Percentiles rank a stretch among this genome's conserved stretches.
Evolutionary conservation across 2,113 vertebrate genomes (phyloP).

Genomic region (Cynocephalus volans): DNA sequence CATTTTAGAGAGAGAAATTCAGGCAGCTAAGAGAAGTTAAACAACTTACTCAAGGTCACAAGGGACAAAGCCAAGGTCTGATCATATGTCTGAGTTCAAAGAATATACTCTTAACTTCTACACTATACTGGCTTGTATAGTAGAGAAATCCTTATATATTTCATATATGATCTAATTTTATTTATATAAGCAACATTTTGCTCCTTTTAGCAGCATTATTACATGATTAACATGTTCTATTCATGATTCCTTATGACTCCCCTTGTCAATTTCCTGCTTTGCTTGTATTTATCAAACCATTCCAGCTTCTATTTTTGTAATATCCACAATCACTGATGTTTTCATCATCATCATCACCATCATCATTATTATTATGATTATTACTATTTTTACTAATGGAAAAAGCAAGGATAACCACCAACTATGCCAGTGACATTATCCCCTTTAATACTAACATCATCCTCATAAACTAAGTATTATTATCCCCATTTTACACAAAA

Average conservation of each 20-base stretch:
- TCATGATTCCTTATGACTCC: constrained; percentile 20
- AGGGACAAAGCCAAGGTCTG: background rate
- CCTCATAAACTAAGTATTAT: constrained; percentile 14
- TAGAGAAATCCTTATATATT: background rate
- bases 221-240: constrained; percentile 14
- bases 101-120: background rate
- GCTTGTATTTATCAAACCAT: constrained; percentile 38
- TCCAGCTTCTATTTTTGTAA: constrained; percentile 34
- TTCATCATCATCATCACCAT: background rate
- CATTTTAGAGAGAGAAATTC: constrained; percentile 50
- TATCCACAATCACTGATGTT: background rate
- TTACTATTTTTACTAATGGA: constrained; percentile 35
- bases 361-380: constrained; percentile 9
- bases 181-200: constrained; percentile 47
- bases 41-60: constrained; percentile 49
- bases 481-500: constrained; percentile 44
- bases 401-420: constrained; percentile 46
- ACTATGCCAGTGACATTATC: background rate
- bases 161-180: constrained; percentile 37
- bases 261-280: constrained; percentile 56
- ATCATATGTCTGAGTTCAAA: constrained; percentile 22
- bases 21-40: constrained; percentile 45
- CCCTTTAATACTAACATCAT: constrained; percentile 49
- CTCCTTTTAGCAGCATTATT: constrained; percentile 20
- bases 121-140: constrained; percentile 9